Conservation (phyloP, 1,140 invertebrate genomes). For the Chrysopa pallens region DNA sequence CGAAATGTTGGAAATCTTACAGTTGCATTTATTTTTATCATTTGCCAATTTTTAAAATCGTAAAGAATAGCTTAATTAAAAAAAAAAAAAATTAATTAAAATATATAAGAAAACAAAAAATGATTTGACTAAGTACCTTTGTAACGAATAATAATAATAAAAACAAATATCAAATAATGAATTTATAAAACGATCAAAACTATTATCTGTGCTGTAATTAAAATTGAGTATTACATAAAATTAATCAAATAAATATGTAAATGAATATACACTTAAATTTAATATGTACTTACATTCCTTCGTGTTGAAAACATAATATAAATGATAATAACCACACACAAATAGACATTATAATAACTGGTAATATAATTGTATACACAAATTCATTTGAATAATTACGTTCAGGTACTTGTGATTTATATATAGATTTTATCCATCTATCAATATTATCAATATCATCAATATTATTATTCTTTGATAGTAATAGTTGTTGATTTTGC, state of each 20-base stretch:
- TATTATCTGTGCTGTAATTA: conserved; percentile 18
- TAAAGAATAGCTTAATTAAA: too few relatives aligned
- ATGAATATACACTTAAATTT: conserved; percentile 1
- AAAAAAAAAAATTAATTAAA: not conserved
- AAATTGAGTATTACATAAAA: conserved; percentile 2
- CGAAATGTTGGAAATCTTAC: too few relatives aligned
- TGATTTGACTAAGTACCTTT: not conserved
- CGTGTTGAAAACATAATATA: conserved; percentile 57
- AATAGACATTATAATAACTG: conserved; percentile 44
- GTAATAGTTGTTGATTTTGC: not conserved
- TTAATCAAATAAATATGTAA: conserved; percentile 4
- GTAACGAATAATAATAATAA: conserved; percentile 15
- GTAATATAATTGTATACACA: conserved; percentile 48
- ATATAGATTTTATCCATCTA: conserved; percentile 32
- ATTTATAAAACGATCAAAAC: conserved; percentile 19
- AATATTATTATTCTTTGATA: conserved; percentile 13
- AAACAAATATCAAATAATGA: conserved; percentile 21
- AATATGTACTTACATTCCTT: conserved; percentile 49
- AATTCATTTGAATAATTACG: conserved; percentile 54
- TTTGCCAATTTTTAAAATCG: too few relatives aligned
- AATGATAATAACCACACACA: conserved; percentile 46
- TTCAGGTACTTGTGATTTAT: conserved; percentile 37
- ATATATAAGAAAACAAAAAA: not conserved
- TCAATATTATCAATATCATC: conserved; percentile 17
- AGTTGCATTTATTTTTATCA: too few relatives aligned